A percentile compares a stretch with the other conserved stretches of the same genome.
Conservation (phyloP, 2,888 invertebrate species). For the Seira ritae region DNA sequence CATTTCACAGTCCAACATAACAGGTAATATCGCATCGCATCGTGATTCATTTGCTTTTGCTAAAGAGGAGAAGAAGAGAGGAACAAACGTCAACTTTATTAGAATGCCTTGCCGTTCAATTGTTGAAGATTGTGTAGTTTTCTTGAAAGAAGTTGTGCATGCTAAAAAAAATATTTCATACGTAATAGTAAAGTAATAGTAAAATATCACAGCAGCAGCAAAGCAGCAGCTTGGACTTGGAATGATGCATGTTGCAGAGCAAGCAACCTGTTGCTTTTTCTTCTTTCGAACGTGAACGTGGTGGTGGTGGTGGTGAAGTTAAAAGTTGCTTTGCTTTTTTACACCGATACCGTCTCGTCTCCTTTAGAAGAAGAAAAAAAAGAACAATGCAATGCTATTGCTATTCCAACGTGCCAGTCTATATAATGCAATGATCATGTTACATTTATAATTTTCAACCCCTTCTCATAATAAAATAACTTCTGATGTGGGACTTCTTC, state of each 20-base stretch:
- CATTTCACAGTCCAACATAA: conserved; percentile 51
- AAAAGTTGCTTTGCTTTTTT: background rate
- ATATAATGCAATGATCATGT: conserved; percentile 4
- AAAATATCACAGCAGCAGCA: too few relatives aligned
- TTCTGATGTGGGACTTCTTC: too few relatives aligned
- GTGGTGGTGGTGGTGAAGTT: too few relatives aligned
- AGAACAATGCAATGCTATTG: background rate
- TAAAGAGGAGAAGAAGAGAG: background rate
- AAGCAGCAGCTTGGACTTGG: background rate
- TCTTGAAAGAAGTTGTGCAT: too few relatives aligned
- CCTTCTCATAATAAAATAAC: background rate
- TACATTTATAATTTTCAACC: conserved; percentile 9
- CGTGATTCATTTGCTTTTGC: conserved; percentile 65
- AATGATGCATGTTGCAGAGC: background rate
- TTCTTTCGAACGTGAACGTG: too few relatives aligned
- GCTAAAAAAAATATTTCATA: background rate
- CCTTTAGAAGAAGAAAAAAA: too few relatives aligned
- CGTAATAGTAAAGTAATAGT: background rate
- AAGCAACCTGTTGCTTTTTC: conserved; percentile 57
- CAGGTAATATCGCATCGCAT: too few relatives aligned
- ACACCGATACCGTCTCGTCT: background rate
- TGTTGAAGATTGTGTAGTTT: background rate
- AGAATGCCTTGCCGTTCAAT: background rate
- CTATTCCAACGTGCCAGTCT: background rate
- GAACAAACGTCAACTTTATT: background rate